These are phyloP conservation scores for Microdon myrmicae DNA, from an alignment of 2,888 invertebrate species.

Conservation along the genomic window DNA sequence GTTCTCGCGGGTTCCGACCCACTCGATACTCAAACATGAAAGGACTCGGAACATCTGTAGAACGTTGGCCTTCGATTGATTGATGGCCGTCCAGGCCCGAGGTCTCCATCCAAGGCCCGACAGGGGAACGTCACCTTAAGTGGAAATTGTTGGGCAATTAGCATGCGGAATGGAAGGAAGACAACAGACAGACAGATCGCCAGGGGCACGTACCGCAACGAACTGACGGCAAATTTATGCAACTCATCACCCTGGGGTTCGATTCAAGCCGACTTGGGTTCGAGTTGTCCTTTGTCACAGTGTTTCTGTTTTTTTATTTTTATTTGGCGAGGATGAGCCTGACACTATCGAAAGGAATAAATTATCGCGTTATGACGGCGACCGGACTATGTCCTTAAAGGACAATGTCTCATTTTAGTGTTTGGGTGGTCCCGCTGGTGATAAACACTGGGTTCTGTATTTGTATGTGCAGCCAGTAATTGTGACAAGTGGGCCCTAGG, in stretches of 20 bases:
- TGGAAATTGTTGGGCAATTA: constrained; percentile 31
- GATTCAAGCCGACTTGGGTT: constrained; percentile 20
- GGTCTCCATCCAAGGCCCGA: too few relatives aligned
- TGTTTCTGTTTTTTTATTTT: constrained; percentile 14
- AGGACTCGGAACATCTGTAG: constrained; percentile 12
- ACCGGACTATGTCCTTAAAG: constrained; percentile 7
- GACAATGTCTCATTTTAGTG: constrained; percentile 34
- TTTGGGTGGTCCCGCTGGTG: constrained; percentile 32
- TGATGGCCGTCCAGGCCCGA: constrained; percentile 20
- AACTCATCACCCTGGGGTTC: constrained; percentile 12
- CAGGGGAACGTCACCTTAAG: constrained; percentile 13
- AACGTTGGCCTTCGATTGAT: constrained; percentile 23
- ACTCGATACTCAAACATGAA: constrained; percentile 8
- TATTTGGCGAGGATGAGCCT: constrained; percentile 27
- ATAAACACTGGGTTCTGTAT: too few relatives aligned
- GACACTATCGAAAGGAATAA: constrained; percentile 27
- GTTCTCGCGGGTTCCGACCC: background rate
- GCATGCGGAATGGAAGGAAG: constrained; percentile 21
- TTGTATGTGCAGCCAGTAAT: constrained; percentile 17
- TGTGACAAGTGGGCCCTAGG: constrained; percentile 30
- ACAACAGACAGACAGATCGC: background rate
- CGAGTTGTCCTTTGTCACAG: constrained; percentile 21
- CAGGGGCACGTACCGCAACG: constrained; percentile 7
- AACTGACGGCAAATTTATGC: constrained; percentile 42
- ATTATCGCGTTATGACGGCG: constrained; percentile 39